Percentiles rank a stretch among this genome's conserved stretches.
Evolutionary conservation across 2,113 vertebrate genomes (phyloP).

Genomic region (Coracopsis vasa): DNA sequence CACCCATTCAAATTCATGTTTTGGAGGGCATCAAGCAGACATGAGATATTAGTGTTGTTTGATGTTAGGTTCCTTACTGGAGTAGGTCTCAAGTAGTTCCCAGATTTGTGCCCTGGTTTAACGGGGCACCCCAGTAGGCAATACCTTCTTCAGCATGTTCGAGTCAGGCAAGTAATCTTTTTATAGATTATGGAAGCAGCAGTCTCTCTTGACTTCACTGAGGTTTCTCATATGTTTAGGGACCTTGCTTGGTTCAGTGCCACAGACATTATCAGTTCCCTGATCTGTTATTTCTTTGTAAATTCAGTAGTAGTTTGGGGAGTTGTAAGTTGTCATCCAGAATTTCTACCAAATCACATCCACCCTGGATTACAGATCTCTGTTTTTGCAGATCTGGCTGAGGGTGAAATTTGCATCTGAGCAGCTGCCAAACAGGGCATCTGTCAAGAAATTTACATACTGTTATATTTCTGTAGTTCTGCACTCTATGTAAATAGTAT

Average conservation of each 20-base stretch:
- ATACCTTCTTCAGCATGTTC: background rate
- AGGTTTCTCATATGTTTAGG: background rate
- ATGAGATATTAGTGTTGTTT: background rate
- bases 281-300: background rate
- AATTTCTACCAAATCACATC: conserved; percentile 45
- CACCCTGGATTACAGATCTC: conserved; percentile 38
- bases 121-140: background rate
- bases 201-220: background rate
- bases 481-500: conserved; percentile 60
- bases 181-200: background rate
- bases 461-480: conserved; percentile 62
- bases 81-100: background rate
- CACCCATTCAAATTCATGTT: background rate
- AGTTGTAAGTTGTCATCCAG: background rate
- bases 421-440: conserved; percentile 63
- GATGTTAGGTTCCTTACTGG: background rate
- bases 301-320: background rate
- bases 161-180: background rate
- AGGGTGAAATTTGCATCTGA: conserved; percentile 50
- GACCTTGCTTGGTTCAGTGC: background rate
- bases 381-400: conserved; percentile 52
- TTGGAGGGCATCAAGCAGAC: background rate
- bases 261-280: background rate
- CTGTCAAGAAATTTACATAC: conserved; percentile 67
- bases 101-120: background rate